phyloP scores from a whole-genome alignment of 2,797 vertebrate genomes.

The Crax fasciolata region DNA sequence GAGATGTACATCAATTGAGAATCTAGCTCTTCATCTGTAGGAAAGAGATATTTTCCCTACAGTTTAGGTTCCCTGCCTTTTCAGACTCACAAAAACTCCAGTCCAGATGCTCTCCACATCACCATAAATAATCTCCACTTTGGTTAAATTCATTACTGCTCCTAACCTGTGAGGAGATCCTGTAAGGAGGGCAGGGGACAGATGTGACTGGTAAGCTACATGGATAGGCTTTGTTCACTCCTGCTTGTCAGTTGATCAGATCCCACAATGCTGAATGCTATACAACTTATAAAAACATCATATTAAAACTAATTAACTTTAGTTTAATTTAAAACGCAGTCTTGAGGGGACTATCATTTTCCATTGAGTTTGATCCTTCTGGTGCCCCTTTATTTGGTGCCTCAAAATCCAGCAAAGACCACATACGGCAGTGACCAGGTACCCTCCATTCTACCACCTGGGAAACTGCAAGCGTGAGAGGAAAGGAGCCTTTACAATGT shows the following conservation, averaged over 20 bases:
- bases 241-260: background rate
- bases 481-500: background rate
- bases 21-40: conserved; percentile 53
- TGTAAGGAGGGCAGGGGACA: background rate
- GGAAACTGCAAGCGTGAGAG: background rate
- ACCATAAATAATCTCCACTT: background rate
- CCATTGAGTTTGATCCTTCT: background rate
- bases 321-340: background rate
- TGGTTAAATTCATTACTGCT: background rate
- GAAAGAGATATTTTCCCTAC: background rate
- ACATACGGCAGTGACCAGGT: background rate
- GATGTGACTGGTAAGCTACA: conserved; percentile 4
- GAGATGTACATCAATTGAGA: conserved; percentile 59
- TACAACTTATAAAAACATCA: background rate
- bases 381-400: background rate
- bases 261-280: background rate
- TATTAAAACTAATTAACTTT: background rate
- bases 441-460: background rate
- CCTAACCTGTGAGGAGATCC: background rate
- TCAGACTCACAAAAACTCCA: background rate
- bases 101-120: background rate
- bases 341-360: background rate
- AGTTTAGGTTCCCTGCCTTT: background rate
- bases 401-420: background rate
- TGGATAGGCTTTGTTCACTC: background rate